These are phyloP conservation scores for Mythimna pallens DNA, from an alignment of 2,888 invertebrate genomes.

Conservation along the genomic window DNA sequence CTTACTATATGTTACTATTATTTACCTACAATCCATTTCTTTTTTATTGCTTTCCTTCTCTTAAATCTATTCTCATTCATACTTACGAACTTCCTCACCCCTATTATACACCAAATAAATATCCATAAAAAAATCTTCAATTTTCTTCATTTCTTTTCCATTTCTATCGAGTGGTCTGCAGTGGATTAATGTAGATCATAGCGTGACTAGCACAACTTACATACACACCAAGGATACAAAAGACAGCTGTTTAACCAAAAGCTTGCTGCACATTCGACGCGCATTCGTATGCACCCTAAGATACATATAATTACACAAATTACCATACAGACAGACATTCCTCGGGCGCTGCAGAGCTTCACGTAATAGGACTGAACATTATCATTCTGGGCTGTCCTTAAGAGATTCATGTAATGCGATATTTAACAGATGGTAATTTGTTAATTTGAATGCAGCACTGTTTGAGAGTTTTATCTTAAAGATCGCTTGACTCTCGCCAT, in stretches of 20 bases:
- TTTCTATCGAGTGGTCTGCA: neutral
- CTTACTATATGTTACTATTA: neutral
- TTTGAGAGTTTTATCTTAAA: conserved; percentile 52
- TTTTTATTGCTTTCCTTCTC: neutral
- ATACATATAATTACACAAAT: conserved; percentile 58
- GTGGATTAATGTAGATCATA: neutral
- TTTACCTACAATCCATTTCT: neutral
- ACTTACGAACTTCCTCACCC: neutral
- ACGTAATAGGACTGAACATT: conserved; percentile 58
- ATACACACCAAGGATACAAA: neutral
- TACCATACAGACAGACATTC: conserved; percentile 63
- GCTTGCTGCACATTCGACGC: conserved; percentile 41
- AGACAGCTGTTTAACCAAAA: conserved; percentile 13
- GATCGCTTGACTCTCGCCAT: conserved; percentile 57
- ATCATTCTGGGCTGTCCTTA: conserved; percentile 56
- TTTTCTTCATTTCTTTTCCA: neutral
- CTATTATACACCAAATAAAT: neutral
- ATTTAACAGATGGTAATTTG: conserved; percentile 65
- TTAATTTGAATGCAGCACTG: conserved; percentile 64
- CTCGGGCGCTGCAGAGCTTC: conserved; percentile 51
- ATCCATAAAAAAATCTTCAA: neutral
- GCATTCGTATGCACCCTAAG: conserved; percentile 54
- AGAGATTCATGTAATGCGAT: conserved; percentile 66
- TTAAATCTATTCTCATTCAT: neutral
- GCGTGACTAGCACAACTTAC: conserved; percentile 25